A percentile compares a stretch with the other conserved stretches of the same genome.
Evolutionary conservation across 2,797 vertebrate genomes (phyloP).

Genomic region (Yasuhikotakia modesta): DNA sequence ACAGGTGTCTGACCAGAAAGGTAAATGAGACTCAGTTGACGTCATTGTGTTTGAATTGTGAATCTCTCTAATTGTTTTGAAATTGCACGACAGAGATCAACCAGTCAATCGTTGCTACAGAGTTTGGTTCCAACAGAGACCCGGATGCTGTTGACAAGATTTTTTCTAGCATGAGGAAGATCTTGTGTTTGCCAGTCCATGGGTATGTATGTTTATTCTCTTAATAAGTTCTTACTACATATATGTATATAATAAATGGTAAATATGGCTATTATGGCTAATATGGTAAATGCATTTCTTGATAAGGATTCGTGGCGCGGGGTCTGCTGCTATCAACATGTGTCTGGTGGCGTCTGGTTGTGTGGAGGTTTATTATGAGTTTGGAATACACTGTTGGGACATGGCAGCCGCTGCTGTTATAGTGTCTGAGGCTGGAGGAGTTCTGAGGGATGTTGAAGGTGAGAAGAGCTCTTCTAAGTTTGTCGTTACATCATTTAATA

Average conservation of each 20-base stretch:
- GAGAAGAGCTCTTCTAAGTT: not conserved
- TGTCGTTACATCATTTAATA: not conserved
- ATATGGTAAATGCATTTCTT: not conserved
- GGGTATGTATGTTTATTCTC: constrained; percentile 76
- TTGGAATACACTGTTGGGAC: constrained; percentile 95
- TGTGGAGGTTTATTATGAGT: constrained; percentile 92
- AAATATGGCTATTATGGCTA: too few relatives aligned
- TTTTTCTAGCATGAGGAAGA: constrained; percentile 86
- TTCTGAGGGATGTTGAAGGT: constrained; percentile 89
- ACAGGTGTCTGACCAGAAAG: constrained; percentile 85
- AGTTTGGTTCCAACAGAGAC: constrained; percentile 87
- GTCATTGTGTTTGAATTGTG: not conserved
- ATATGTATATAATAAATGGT: too few relatives aligned
- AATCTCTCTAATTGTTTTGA: not conserved
- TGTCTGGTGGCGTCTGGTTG: constrained; percentile 88
- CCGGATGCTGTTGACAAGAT: constrained; percentile 81
- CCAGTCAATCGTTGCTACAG: constrained; percentile 86
- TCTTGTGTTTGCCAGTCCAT: constrained; percentile 88
- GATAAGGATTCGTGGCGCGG: constrained; percentile 84
- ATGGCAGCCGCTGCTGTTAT: constrained; percentile 87
- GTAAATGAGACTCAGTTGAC: constrained; percentile 63
- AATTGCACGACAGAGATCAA: constrained; percentile 80
- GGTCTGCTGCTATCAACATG: constrained; percentile 94
- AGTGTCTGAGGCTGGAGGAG: constrained; percentile 87
- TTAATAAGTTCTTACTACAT: too few relatives aligned